Percentiles rank a stretch among this genome's conserved stretches.
phyloP scores from a whole-genome alignment of 2,888 invertebrate genomes.

The Athetis lepigone region DNA sequence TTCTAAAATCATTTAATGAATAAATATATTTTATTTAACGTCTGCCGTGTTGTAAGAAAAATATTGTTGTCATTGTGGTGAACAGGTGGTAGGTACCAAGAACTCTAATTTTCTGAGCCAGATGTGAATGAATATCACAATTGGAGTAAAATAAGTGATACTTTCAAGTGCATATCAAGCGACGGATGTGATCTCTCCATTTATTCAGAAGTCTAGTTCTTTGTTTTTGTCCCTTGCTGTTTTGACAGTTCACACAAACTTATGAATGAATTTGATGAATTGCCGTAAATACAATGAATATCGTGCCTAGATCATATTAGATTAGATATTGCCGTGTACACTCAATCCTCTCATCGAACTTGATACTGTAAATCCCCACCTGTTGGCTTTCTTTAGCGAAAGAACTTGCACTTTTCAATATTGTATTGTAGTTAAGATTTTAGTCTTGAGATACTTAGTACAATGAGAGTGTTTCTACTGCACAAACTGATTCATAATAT shows the following conservation, averaged over 20 bases:
- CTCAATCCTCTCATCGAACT: conserved; percentile 46
- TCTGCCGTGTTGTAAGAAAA: conserved; percentile 42
- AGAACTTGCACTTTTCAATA: conserved; percentile 49
- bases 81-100: conserved; percentile 89
- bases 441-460: conserved; percentile 21
- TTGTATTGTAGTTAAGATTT: conserved; percentile 31
- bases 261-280: conserved; percentile 88
- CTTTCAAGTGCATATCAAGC: conserved; percentile 53
- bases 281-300: conserved; percentile 84
- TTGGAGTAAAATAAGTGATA: conserved; percentile 58
- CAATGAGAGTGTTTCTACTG: conserved; percentile 28
- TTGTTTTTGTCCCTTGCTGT: conserved; percentile 82
- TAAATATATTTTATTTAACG: conserved; percentile 24
- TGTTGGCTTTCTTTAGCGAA: conserved; percentile 43
- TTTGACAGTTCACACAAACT: conserved; percentile 86
- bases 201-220: conserved; percentile 66
- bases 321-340: conserved; percentile 78
- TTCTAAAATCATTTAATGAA: conserved; percentile 40
- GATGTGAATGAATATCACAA: conserved; percentile 75
- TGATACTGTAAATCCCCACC: conserved; percentile 18
- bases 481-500: conserved; percentile 26
- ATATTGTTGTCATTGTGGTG: conserved; percentile 84
- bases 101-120: conserved; percentile 72
- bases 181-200: conserved; percentile 55
- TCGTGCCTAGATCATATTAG: conserved; percentile 80